A percentile compares a stretch with the other conserved stretches of the same genome.
These are phyloP conservation scores for Rattus rattus DNA, from an alignment of 2,113 vertebrate species.

Conservation along the genomic window DNA sequence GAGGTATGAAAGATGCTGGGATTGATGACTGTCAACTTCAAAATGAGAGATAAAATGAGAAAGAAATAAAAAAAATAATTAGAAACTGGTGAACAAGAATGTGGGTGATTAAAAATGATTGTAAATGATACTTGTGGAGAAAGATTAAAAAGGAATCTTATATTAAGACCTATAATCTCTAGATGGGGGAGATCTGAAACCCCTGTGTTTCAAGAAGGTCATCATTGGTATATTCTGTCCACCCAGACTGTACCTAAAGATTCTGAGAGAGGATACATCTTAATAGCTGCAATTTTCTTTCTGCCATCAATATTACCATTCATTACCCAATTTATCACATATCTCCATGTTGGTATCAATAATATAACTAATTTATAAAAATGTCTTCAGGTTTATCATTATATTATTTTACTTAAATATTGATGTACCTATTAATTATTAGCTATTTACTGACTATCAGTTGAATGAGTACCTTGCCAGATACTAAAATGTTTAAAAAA, in stretches of 20 bases:
- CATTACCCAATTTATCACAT: not conserved
- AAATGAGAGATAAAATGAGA: not conserved
- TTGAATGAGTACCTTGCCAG: not conserved
- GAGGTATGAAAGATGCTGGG: not conserved
- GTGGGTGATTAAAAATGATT: too few relatives aligned
- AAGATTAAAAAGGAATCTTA: not conserved
- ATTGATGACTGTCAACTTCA: not conserved
- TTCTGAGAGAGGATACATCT: not conserved
- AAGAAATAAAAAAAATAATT: not conserved
- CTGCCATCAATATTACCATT: rapidly evolving
- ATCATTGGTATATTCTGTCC: rapidly evolving
- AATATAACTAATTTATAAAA: not conserved
- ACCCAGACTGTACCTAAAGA: not conserved
- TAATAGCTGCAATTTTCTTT: not conserved
- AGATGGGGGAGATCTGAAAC: not conserved
- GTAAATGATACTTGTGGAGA: not conserved
- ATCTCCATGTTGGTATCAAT: not conserved
- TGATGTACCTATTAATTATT: not conserved
- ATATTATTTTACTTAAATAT: not conserved
- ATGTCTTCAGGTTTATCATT: not conserved
- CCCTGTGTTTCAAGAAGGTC: not conserved
- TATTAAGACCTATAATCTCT: not conserved
- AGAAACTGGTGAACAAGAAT: not conserved
- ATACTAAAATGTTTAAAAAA: not conserved
- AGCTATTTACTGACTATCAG: not conserved